Evolutionary conservation across 92 coral and sea anemone species (phyloP).

Genomic region (Zoanthus solanderi): DNA sequence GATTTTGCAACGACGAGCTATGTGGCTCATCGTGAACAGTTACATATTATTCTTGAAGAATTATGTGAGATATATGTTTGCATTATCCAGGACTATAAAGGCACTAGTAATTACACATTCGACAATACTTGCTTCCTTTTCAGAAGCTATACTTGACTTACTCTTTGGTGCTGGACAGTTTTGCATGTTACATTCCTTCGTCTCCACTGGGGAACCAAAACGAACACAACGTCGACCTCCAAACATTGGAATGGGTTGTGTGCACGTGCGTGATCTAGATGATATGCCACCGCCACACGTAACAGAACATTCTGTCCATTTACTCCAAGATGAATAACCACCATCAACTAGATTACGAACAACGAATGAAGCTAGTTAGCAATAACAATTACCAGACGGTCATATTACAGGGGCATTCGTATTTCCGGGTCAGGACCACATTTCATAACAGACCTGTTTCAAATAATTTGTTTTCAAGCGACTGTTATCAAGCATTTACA

Average conservation of each 20-base stretch:
- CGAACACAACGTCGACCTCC: constrained; percentile 87
- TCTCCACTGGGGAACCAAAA: constrained; percentile 82
- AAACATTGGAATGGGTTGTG: constrained; percentile 88
- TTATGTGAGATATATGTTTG: neutral
- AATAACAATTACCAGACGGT: neutral
- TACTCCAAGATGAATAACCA: constrained; percentile 82
- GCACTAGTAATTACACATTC: neutral
- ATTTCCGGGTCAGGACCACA: no score
- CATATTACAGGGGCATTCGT: neutral
- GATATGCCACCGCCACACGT: constrained; percentile 90
- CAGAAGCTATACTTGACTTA: constrained; percentile 20
- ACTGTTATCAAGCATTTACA: no score
- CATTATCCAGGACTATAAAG: neutral
- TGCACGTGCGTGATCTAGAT: constrained; percentile 84
- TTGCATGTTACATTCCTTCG: constrained; percentile 79
- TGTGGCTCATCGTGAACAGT: neutral
- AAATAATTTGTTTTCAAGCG: no score
- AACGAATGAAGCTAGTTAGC: neutral
- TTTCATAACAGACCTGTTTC: no score
- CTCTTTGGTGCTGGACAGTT: constrained; percentile 80
- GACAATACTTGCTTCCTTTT: neutral
- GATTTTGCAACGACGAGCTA: no score
- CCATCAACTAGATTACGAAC: constrained; percentile 74
- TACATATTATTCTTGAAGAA: neutral
- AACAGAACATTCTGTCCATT: constrained; percentile 88